Evolutionary conservation across 2,888 invertebrate species (phyloP), one percentile per base, ranked within the genome.

Genomic region (Andrena praecox): DNA sequence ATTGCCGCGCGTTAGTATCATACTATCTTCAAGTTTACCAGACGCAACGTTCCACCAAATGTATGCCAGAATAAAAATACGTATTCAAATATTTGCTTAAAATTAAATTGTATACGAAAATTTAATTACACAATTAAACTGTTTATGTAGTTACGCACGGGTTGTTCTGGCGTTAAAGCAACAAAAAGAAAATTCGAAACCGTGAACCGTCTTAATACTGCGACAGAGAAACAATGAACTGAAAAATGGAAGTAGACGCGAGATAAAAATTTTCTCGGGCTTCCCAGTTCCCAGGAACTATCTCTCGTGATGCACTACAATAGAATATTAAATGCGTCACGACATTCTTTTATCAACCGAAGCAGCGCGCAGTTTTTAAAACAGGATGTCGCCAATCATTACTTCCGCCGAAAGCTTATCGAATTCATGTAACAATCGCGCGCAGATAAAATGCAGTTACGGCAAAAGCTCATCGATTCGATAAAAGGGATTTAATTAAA

Each of bases 331-430:
- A 29, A 50, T 12, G 12, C 42, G 5, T 24, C 7, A 20, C 20
- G 48, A 60, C 50, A 70, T 60, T 60, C 16, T 27, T 66, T 80
- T 82, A 62, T 80, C 69, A 64, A 63, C 59, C 56, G 56, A 27
- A 50, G 35, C 16, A 56, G 27, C 29, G 48, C 59, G 59, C 7
- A 71, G 54, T 59, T 71, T 48, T 64, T 35, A 33, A 64, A 48
- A 48, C 27, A 71, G 50, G 35, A 74, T 73, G 29, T 62, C 20
- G 64, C 31, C 29, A 62, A 70, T 52, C 42, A 16, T 10, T 69
- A 70, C 66, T 80, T 84, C 74, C 74, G 42, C 59, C 54, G 12
- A 29, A 66, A 8, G 48, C 24, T 56, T 75, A 73, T 78, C 84
- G 6, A 20, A 2, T 56, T 33, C 29, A 31, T 52, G 31, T 27